Base-by-base conservation (phyloP, 2,797 vertebrate genomes). In the Phoebastria nigripes region DNA sequence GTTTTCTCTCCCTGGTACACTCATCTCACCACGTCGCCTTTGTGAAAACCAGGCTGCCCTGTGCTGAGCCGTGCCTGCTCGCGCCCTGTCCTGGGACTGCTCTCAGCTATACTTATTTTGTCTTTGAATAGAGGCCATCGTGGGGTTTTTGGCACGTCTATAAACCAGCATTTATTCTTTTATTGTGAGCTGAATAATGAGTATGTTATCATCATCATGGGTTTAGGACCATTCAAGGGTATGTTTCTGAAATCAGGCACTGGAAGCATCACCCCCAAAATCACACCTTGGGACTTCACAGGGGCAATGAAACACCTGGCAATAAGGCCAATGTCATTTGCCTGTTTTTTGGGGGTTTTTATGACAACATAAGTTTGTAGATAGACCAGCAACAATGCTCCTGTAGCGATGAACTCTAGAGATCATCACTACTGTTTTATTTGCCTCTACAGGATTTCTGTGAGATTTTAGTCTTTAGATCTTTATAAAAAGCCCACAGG, bases 1-100 rank as follows among this genome's bases (percentile, higher is more conserved):
- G 13, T 47, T 25, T 54, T 55, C 44, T 33, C 33, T 51, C 22
- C 12, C 25, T 21, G 55, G 42, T 8, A 26, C 35, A 5, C 35
- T 19, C 4, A 0, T 10, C 29, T 13, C 56, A 55, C 46, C 77
- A 37, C 4, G 1, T 8, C 3, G 4, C 25, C n/a, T 19, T 3
- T 24, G 51, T 12, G 25, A 65, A 9, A 51, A 10, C 8, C 8
- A 8, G 49, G 54, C 22, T 73, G 58, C 26, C 12, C 67, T 62
- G 76, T 6, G 67, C 73, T 22, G 4, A 6, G 20, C 42, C 44
- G 56, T 9, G 33, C 15, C 42, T 39, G 33, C 52, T 65, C 3
- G 0, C 2, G 1, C 15, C 46, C 63, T 29, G 24, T 11, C 24
- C 72, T 31, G 55, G n/a, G 42, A 15, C 16, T 52, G 49, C 41